These are phyloP conservation scores for Aegotheles bennettii DNA, from an alignment of 2,113 vertebrate species.

Conservation along the genomic window DNA sequence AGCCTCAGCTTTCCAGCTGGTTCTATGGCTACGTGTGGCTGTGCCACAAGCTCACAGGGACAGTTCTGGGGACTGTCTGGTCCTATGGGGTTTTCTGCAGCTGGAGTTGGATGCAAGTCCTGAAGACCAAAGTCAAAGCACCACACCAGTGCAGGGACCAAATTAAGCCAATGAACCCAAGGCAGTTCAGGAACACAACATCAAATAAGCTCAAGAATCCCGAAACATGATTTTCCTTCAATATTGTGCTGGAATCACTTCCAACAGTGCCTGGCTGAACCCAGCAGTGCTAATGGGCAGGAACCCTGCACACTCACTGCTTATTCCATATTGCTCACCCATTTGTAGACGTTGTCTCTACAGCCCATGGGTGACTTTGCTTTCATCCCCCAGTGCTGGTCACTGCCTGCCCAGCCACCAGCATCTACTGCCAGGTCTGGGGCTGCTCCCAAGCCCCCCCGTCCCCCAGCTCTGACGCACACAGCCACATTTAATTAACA, in stretches of 20 bases:
- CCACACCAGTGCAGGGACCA: background rate
- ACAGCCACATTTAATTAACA: constrained; percentile 7
- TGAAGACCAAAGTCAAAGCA: too few relatives aligned
- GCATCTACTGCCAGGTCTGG: background rate
- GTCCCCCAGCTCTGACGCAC: background rate
- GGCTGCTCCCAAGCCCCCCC: background rate
- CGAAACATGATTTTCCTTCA: background rate
- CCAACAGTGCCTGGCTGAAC: background rate
- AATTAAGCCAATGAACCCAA: background rate
- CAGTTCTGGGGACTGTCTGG: too few relatives aligned
- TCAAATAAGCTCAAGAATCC: background rate
- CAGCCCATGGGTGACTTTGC: background rate
- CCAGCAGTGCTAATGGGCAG: too few relatives aligned
- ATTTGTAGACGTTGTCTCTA: rapidly evolving
- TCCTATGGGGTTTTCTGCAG: background rate
- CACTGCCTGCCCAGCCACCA: constrained; percentile 19
- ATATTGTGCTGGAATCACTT: background rate
- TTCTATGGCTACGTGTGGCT: rapidly evolving
- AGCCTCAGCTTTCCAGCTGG: background rate
- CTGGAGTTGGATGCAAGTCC: background rate
- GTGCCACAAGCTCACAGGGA: rapidly evolving
- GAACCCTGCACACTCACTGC: too few relatives aligned
- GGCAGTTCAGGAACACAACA: background rate
- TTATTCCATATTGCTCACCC: rapidly evolving
- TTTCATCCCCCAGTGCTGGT: background rate